Evolutionary conservation across 2,888 invertebrate species (phyloP).

Genomic region (Caenorhabditis sp.): DNA sequence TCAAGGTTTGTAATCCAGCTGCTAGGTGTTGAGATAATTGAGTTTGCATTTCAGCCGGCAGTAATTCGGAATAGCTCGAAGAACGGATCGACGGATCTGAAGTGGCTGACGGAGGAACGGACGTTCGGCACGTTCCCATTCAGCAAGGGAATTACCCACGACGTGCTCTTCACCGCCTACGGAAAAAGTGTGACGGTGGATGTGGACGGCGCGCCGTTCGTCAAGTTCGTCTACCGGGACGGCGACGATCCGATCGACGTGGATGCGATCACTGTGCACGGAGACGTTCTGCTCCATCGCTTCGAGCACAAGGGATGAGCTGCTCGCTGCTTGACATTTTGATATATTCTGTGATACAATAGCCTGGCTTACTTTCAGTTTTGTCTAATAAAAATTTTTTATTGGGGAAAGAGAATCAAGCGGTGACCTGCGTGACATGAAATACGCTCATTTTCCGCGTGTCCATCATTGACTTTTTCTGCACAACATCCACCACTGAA

Average conservation of each 20-base stretch:
- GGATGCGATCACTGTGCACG: slow-evolving; percentile 61
- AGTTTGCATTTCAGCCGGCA: slow-evolving; percentile 60
- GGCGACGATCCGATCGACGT: slow-evolving; percentile 58
- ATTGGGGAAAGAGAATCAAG: background rate
- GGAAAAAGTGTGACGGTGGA: slow-evolving; percentile 66
- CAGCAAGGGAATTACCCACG: slow-evolving; percentile 70
- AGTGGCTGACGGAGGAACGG: slow-evolving; percentile 72
- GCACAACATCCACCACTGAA: background rate
- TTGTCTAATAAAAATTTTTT: background rate
- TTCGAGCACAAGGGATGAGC: slow-evolving; percentile 61
- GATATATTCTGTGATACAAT: no score
- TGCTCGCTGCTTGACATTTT: background rate
- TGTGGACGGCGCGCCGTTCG: slow-evolving; percentile 68
- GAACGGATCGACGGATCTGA: slow-evolving; percentile 44
- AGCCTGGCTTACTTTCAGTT: background rate
- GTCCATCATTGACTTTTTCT: slow-evolving; percentile 4
- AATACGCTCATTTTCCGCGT: slow-evolving; percentile 28
- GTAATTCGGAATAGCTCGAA: slow-evolving; percentile 70
- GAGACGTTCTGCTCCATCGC: slow-evolving; percentile 67
- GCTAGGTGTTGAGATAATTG: no score
- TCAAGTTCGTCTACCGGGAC: slow-evolving; percentile 66
- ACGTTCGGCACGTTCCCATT: slow-evolving; percentile 70
- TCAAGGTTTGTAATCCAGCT: slow-evolving; percentile 23
- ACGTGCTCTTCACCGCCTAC: slow-evolving; percentile 67
- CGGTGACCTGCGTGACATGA: slow-evolving; percentile 14